These are phyloP conservation scores for Elephas maximus DNA, from an alignment of 2,113 vertebrate species.

Conservation along the genomic window DNA sequence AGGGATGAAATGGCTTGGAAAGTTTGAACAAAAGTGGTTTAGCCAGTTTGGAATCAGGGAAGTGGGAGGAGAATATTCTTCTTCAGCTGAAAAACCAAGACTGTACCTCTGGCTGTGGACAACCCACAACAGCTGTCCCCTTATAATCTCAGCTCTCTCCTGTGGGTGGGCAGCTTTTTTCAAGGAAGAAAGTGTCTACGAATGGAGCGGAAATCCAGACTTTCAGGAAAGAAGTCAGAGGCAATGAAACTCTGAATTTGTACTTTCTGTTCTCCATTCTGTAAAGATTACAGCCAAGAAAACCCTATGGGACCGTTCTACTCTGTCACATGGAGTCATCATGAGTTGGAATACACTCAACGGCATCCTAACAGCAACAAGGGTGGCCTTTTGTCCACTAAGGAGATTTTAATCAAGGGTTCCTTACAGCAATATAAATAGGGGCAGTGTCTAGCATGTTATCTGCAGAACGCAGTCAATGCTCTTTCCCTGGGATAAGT, in stretches of 20 bases:
- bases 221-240: background rate
- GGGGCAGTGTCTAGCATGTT: background rate
- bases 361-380: background rate
- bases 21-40: slow-evolving; percentile 64
- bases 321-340: background rate
- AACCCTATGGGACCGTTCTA: background rate
- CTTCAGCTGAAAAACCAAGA: slow-evolving; percentile 38
- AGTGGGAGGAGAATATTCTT: background rate
- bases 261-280: background rate
- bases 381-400: background rate
- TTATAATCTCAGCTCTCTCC: background rate
- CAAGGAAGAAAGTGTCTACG: background rate
- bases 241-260: background rate
- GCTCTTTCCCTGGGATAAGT: background rate
- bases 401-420: background rate
- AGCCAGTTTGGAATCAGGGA: slow-evolving; percentile 58
- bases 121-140: background rate
- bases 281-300: background rate
- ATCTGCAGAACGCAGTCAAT: background rate
- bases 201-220: background rate
- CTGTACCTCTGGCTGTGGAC: background rate
- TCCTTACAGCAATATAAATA: background rate
- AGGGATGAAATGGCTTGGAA: slow-evolving; percentile 77
- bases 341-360: background rate
- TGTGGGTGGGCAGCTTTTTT: slow-evolving; percentile 60